Conservation (phyloP, 2,113 vertebrate species). For the Ailurus styani region DNA sequence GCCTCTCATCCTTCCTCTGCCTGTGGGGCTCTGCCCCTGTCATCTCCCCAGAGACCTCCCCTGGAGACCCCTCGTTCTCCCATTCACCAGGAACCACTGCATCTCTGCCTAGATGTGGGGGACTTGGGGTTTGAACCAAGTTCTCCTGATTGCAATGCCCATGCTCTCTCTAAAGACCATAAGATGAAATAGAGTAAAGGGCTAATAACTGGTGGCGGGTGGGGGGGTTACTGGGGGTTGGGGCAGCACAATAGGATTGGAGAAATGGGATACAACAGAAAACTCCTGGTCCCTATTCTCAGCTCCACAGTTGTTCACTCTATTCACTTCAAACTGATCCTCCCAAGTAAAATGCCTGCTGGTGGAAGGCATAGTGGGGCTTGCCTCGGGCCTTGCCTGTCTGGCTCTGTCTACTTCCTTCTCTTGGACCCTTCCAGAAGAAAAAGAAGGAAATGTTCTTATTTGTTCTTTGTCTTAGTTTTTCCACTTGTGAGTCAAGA, state of each 20-base stretch:
- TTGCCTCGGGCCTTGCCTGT: background rate
- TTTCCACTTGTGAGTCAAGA: background rate
- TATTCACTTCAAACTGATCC: background rate
- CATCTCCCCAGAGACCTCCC: background rate
- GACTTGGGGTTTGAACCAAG: background rate
- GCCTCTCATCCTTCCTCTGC: background rate
- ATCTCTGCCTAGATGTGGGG: background rate
- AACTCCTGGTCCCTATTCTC: background rate
- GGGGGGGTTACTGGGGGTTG: too few relatives aligned
- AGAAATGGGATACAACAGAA: background rate
- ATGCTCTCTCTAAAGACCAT: background rate
- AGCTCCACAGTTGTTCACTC: background rate
- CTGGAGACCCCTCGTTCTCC: background rate
- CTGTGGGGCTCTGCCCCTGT: accelerated
- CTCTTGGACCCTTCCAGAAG: background rate
- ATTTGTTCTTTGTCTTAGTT: background rate
- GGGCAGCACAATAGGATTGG: background rate
- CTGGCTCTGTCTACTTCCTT: background rate
- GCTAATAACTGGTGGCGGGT: background rate
- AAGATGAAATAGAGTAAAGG: background rate
- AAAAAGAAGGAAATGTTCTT: background rate
- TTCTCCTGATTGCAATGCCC: background rate
- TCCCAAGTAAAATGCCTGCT: background rate
- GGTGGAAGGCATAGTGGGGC: background rate
- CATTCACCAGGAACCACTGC: background rate